A percentile compares a stretch with the other conserved stretches of the same genome.
Evolutionary conservation across 2,113 vertebrate species (phyloP).

Genomic region (Mesembrinibis cayennensis): DNA sequence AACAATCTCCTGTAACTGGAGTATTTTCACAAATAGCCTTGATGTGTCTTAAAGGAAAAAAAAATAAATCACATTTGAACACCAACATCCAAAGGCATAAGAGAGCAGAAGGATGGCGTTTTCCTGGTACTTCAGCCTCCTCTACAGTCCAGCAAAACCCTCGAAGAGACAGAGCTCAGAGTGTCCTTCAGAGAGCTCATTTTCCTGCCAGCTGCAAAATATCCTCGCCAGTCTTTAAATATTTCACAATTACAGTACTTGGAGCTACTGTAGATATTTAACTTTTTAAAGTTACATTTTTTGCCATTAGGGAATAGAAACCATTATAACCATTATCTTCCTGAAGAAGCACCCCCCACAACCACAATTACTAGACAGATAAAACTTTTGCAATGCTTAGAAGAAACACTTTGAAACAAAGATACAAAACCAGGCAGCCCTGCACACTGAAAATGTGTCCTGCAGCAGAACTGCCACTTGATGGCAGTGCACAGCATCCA

Average conservation of each 20-base stretch:
- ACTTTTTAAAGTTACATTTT: neutral
- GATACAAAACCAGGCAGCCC: neutral
- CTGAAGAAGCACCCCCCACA: neutral
- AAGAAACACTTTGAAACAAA: neutral
- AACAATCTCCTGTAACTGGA: neutral
- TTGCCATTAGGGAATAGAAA: neutral
- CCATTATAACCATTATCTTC: neutral
- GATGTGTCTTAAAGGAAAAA: neutral
- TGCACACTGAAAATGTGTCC: neutral
- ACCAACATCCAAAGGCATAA: neutral
- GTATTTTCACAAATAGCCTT: neutral
- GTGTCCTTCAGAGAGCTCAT: neutral
- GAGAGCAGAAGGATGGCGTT: neutral
- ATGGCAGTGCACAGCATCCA: conserved; percentile 32
- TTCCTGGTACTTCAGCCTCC: neutral
- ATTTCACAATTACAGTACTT: conserved; percentile 25
- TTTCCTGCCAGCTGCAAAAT: conserved; percentile 25
- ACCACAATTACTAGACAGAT: neutral
- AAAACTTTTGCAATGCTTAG: neutral
- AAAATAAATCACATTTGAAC: neutral
- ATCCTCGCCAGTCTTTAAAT: neutral
- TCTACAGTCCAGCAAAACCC: neutral
- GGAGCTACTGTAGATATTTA: neutral
- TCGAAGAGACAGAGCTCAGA: neutral
- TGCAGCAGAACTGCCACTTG: conserved; percentile 6